Base-by-base conservation (phyloP, 1,140 invertebrate species). In the Drosophila erecta region DNA sequence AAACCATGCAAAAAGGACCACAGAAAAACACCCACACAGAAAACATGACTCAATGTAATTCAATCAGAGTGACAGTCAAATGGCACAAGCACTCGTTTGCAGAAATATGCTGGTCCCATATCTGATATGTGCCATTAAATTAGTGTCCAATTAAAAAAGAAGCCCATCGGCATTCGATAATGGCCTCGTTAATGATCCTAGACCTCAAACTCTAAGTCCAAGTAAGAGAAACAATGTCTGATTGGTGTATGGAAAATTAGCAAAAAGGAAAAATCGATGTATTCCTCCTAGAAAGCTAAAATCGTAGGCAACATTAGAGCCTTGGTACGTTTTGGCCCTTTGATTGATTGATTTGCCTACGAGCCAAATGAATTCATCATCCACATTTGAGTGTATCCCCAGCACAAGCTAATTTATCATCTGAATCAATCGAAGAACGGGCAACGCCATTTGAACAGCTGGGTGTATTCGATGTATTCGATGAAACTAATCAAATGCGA, bases 321-420 rank as follows among this genome's bases (percentile, higher is more conserved):
- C 80, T 37, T 64, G 62, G 58, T 33, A 55, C 54, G 56, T 50
- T 59, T 62, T 43, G 53, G 67, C 20, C 22, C 50, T 69, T 54
- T 69, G 49, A 79, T 79, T 86, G 83, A 86, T 86, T 69, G 83
- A 79, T 86, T 70, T 61, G 69, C 54, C 62, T 66, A 81, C 38
- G 67, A 43, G 51, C 60, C 20, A 69, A 86, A 76, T 74, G 76
- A 79, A 84, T 79, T 79, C 46, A 59, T 84, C 80, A 84, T 84
- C 46, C 81, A 84, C 83, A 47, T 70, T 84, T 51, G 56, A 62
- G 38, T 61, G 40, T 46, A 40, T 62, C 43, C 53, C 33, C 47
- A 35, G 33, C 51, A 22, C 40, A 75, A 65, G 27, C 55, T 49
- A 46, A 67, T 76, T 61, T 49, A 66, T 56, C 58, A 57, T 41